Base-by-base conservation (phyloP, 2,888 invertebrate genomes). In the Brachyopa scutellaris region DNA sequence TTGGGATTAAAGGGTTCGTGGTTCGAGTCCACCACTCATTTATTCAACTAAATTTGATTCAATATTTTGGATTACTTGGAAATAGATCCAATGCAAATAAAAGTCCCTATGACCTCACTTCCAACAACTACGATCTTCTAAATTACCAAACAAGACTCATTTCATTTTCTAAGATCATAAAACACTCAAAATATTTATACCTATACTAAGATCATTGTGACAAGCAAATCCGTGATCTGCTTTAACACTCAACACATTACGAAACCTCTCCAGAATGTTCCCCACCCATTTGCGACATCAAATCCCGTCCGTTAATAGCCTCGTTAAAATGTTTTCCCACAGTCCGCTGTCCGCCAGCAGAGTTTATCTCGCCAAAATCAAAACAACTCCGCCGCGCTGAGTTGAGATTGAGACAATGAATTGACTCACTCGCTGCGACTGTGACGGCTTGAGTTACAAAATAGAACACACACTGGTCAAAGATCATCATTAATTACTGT, bases 401-500 rank as follows among this genome's bases (percentile, higher is more conserved):
- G n/a, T n/a, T n/a, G n/a, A n/a, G n/a, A n/a, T n/a, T 42, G 29
- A 70, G 21, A 55, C 17, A 70, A 62, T 23, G 62, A 77, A 9
- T 57, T 51, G 26, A 70, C 38, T 62, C 57, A 77, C 42, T 72
- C 23, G 33, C 53, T n/a, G 6, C 21, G 36, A 8, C 23, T 26
- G 9, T 13, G 21, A 13, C 53, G 36, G 15, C 45, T 49, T 19
- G 11, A 53, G n/a, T 31, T 11, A 67, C 59, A 61, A 79, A 79
- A 73, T 73, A 45, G 79, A 55, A n/a, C n/a, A 40, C 79, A 55
- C 73, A 1, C 49, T 53, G 79, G 79, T 79, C 79, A 79, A 47
- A 73, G 79, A 73, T 79, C 73, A 79, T 17, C 79, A 67, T 66
- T 79, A 55, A 73, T 79, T 73, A 53, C 66, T 55, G 66, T 73